Conservation (phyloP, 2,797 vertebrate species). For the Danionella dracula region DNA sequence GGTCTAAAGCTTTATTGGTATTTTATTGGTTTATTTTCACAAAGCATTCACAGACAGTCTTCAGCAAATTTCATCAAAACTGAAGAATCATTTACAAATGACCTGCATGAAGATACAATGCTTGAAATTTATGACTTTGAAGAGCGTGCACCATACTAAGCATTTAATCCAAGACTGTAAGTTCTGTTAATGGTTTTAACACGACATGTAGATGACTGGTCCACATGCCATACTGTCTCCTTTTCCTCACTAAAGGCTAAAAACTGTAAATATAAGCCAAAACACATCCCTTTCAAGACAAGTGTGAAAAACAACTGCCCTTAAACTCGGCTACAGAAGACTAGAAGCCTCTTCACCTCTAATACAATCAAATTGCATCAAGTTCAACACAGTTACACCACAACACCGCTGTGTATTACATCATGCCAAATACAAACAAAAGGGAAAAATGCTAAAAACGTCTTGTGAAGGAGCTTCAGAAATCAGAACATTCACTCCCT, state of each 20-base stretch:
- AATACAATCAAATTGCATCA: conserved; percentile 1
- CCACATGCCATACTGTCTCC: background rate
- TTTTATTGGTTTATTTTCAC: conserved; percentile 29
- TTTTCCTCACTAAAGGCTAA: conserved; percentile 2
- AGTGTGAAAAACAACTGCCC: conserved; percentile 12
- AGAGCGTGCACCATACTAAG: conserved; percentile 5
- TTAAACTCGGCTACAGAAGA: conserved; percentile 10
- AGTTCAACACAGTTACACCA: conserved; percentile 12
- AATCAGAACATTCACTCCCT: conserved; percentile 3
- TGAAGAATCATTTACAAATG: conserved; percentile 21
- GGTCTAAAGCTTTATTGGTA: conserved; percentile 38
- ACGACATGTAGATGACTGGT: conserved; percentile 1
- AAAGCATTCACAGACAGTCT: conserved; percentile 24
- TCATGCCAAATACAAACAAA: background rate
- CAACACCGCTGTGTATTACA: conserved; percentile 5
- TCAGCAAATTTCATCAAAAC: conserved; percentile 29
- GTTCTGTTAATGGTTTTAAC: conserved; percentile 1
- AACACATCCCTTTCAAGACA: conserved; percentile 17
- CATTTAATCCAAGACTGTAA: conserved; percentile 15
- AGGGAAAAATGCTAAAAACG: conserved; percentile 3
- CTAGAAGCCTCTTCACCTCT: conserved; percentile 14
- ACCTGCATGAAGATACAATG: conserved; percentile 29
- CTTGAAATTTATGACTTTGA: background rate
- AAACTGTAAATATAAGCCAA: conserved; percentile 9
- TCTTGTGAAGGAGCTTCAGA: conserved; percentile 2